These are phyloP conservation scores for Carabus problematicus DNA, from an alignment of 2,888 invertebrate species.

Conservation along the genomic window DNA sequence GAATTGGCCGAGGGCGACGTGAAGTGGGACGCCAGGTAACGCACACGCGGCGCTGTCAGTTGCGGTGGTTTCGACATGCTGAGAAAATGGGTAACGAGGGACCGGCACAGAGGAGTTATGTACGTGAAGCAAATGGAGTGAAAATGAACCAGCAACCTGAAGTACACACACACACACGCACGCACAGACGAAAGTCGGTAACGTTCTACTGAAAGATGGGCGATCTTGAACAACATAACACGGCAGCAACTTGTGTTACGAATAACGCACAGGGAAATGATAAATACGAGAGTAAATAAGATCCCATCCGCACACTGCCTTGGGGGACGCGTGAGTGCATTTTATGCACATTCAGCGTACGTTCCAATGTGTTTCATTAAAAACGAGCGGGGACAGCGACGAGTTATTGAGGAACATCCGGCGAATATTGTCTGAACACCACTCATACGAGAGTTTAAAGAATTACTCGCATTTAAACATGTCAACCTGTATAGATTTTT, in stretches of 20 bases:
- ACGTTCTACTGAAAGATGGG: conserved; percentile 31
- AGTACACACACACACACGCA: background rate
- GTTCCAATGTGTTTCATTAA: too few species aligned
- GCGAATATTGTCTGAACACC: too few species aligned
- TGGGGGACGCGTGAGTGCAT: too few species aligned
- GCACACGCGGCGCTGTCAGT: background rate
- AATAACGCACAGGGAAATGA: conserved; percentile 34
- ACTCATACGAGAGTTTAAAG: too few species aligned
- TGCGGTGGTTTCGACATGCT: conserved; percentile 21
- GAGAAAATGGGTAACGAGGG: conserved; percentile 29
- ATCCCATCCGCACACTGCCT: too few species aligned
- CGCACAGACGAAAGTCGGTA: conserved; percentile 10
- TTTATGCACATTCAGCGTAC: too few species aligned
- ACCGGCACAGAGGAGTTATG: conserved; percentile 28
- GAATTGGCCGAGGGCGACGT: background rate
- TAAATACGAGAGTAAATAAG: conserved; percentile 22
- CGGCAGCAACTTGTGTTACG: conserved; percentile 12
- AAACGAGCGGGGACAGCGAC: too few species aligned
- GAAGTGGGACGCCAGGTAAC: conserved; percentile 2
- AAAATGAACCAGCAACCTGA: conserved; percentile 28
- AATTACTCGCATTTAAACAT: too few species aligned
- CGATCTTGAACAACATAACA: conserved; percentile 14
- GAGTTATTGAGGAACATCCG: too few species aligned
- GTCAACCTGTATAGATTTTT: too few species aligned
- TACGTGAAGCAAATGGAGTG: conserved; percentile 34